phyloP scores from a whole-genome alignment of 1,140 invertebrate species.

The Tetragnatha versicolor region DNA sequence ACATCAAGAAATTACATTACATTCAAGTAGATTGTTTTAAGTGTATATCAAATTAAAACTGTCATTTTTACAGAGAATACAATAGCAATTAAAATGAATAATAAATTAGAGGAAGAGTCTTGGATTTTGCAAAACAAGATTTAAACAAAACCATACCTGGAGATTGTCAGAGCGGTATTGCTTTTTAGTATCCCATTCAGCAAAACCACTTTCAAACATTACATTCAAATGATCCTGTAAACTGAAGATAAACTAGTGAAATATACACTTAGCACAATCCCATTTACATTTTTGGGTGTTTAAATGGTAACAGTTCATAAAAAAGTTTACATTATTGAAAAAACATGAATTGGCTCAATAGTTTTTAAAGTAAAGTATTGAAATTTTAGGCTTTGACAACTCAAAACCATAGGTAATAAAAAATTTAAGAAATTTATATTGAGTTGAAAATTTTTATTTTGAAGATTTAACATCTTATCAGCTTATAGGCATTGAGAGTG shows the following conservation, averaged over 20 bases:
- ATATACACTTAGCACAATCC: background rate
- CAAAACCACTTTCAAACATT: slow-evolving; percentile 73
- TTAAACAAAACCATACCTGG: slow-evolving; percentile 60
- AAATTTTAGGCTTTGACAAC: background rate
- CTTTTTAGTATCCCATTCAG: slow-evolving; percentile 76
- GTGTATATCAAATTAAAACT: too few relatives aligned
- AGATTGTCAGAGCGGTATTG: slow-evolving; percentile 75
- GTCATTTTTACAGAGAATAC: too few relatives aligned
- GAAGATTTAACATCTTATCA: too few relatives aligned
- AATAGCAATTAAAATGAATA: too few relatives aligned
- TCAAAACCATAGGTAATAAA: too few relatives aligned
- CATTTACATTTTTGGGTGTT: background rate
- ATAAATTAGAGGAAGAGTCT: slow-evolving; percentile 61
- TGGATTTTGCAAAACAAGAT: slow-evolving; percentile 34
- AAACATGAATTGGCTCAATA: background rate
- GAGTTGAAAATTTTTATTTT: too few relatives aligned
- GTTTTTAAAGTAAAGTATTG: slow-evolving; percentile 57
- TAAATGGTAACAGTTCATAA: slow-evolving; percentile 55
- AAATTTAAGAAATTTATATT: too few relatives aligned
- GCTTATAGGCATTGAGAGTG: too few relatives aligned
- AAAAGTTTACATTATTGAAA: slow-evolving; percentile 64
- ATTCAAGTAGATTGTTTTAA: too few relatives aligned
- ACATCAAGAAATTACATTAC: too few relatives aligned
- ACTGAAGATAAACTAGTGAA: slow-evolving; percentile 63
- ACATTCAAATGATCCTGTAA: slow-evolving; percentile 76